These are phyloP conservation scores for Sinhomidia bicolor DNA, from an alignment of 2,888 invertebrate species.

Conservation along the genomic window DNA sequence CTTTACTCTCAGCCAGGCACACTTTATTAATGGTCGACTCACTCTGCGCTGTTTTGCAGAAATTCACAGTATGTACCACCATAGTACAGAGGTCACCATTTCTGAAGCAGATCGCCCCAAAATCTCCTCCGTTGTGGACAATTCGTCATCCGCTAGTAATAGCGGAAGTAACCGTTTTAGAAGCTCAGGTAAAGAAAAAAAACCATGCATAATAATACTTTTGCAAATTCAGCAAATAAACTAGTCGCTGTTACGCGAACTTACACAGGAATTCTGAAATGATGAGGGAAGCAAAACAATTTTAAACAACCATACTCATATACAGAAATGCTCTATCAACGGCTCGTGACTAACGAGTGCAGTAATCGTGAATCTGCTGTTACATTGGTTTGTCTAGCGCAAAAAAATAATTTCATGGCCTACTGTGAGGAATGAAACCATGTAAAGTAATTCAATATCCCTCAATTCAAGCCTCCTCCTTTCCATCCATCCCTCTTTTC, in stretches of 20 bases:
- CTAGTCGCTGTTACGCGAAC: neutral
- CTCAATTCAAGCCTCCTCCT: neutral
- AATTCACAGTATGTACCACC: conserved; percentile 69
- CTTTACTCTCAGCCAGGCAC: conserved; percentile 56
- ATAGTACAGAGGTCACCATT: conserved; percentile 65
- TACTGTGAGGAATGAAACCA: conserved; percentile 5
- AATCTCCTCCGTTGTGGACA: conserved; percentile 70
- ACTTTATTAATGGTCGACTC: conserved; percentile 72
- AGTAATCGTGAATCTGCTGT: too few species aligned
- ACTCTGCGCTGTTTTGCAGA: conserved; percentile 68
- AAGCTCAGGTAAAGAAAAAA: conserved; percentile 66
- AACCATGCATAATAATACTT: neutral
- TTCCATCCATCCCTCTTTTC: neutral
- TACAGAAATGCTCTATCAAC: too few species aligned
- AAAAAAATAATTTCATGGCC: neutral
- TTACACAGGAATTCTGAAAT: neutral
- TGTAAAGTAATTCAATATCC: neutral
- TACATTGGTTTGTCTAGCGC: too few species aligned
- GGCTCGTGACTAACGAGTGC: too few species aligned
- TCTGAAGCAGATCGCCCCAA: conserved; percentile 71
- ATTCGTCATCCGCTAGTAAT: conserved; percentile 71
- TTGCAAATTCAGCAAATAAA: neutral
- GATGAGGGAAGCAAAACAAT: too few species aligned
- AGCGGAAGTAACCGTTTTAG: conserved; percentile 60
- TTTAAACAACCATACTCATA: too few species aligned